Base-by-base conservation (phyloP, 2,888 invertebrate genomes). In the Brachypterus glaber region DNA sequence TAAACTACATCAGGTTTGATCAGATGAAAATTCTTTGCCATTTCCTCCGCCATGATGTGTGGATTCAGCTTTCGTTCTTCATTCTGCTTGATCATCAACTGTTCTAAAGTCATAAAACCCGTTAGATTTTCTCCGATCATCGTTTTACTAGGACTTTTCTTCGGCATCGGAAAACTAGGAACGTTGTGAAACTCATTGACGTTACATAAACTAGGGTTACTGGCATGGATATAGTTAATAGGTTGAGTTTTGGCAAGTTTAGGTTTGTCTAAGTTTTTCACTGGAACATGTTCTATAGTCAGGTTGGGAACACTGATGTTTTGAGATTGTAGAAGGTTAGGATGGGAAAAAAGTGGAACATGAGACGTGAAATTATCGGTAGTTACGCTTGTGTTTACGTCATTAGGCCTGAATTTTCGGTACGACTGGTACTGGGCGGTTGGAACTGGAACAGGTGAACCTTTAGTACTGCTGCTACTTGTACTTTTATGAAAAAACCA, bases 371-470 rank as follows among this genome's bases (percentile, higher is more conserved):
- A 66, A 48, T 65, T 66, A 3, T 64, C 66, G 0, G 64, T 64
- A 3, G 62, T 59, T 4, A 63, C 54, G 37, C 63, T 63, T n/a
- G 47, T 53, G 2, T 52, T 43, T 26, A 66, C 54, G 61, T 66
- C 46, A 54, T 60, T 48, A 53, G 69, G 52, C 53, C 69, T 54
- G 9, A 77, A 77, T 56, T 79, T 76, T 51, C 82, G 67, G 57
- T 82, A 82, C 54, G 82, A 84, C 48, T 83, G 72, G 64, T 82
- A 84, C 57, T 84, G 83, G 30, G 83, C 82, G 1, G 86, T 84
- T 17, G 84, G 83, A 30, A 83, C 81, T 0, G 85, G 83, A 38
- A 78, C 72, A n/a, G n/a, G n/a, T 17, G 70, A 70, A 49, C 77
- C 76, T 49, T 71, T 74, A 4, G 27, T 11, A 11, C 11, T 11